Evolutionary conservation across 1,140 invertebrate genomes (phyloP).

Genomic region (Macrobrachium nipponense): DNA sequence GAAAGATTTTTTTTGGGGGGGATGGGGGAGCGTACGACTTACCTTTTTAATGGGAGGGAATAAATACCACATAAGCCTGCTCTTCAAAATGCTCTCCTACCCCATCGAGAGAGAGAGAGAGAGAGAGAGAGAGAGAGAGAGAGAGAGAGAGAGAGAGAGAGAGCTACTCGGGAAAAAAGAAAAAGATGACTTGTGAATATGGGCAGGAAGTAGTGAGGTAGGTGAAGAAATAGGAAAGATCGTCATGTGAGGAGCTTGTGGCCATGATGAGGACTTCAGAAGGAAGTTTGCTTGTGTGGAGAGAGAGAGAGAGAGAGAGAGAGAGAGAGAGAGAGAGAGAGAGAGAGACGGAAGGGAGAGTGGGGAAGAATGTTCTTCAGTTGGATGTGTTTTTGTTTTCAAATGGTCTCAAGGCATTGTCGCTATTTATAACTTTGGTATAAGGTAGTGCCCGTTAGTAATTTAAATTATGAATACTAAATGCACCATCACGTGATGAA

Average conservation of each 20-base stretch:
- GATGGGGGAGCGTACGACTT: too few relatives aligned
- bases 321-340: constrained; percentile 18
- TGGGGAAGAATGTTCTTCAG: not conserved
- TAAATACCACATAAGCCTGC: not conserved
- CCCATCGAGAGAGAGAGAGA: not conserved
- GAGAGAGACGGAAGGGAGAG: not conserved
- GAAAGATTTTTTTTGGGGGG: too few relatives aligned
- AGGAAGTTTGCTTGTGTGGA: not conserved
- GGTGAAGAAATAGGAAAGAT: not conserved
- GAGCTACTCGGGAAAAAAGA: not conserved
- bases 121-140: constrained; percentile 4
- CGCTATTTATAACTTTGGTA: too few relatives aligned
- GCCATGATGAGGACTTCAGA: not conserved
- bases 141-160: not conserved
- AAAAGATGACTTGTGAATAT: not conserved
- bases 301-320: constrained; percentile 9
- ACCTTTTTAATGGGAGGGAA: too few relatives aligned
- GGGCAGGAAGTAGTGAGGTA: not conserved
- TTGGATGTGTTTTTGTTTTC: too few relatives aligned
- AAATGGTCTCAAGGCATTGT: too few relatives aligned
- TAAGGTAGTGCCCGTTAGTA: too few relatives aligned
- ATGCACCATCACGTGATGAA: too few relatives aligned
- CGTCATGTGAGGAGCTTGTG: not conserved
- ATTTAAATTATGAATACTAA: too few relatives aligned
- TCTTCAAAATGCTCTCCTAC: too few relatives aligned